A percentile compares a stretch with the other conserved stretches of the same genome.
Conservation (phyloP, 2,888 invertebrate genomes). For the Halictus ligatus region DNA sequence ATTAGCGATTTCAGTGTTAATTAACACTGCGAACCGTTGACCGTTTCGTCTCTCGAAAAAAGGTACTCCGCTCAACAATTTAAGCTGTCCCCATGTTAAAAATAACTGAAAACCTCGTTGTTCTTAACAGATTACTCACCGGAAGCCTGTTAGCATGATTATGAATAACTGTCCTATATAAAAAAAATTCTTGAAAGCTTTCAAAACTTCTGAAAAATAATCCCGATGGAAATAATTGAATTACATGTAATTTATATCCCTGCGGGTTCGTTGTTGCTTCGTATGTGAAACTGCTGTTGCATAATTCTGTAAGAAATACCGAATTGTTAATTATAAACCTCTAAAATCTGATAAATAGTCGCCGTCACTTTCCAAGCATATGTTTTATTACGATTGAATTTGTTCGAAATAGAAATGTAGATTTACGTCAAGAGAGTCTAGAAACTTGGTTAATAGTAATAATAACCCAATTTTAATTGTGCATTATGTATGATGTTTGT, state of each 20-base stretch:
- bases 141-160: not conserved
- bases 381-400: too few relatives aligned
- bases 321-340: not conserved
- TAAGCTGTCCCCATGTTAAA: not conserved
- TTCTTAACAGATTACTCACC: not conserved
- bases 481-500: too few relatives aligned
- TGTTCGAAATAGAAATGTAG: too few relatives aligned
- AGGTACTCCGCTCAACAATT: not conserved
- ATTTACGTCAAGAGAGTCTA: too few relatives aligned
- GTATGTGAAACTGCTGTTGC: not conserved
- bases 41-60: slow-evolving; percentile 2
- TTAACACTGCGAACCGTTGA: slow-evolving; percentile 24
- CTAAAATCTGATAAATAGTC: too few relatives aligned
- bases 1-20: slow-evolving; percentile 54
- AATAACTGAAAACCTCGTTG: not conserved
- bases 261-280: not conserved
- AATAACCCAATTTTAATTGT: too few relatives aligned
- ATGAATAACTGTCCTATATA: not conserved
- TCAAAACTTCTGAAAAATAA: not conserved
- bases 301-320: too few relatives aligned
- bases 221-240: too few relatives aligned
- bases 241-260: too few relatives aligned
- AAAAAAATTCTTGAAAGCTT: not conserved
- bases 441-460: too few relatives aligned
- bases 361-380: too few relatives aligned